Conservation (phyloP, 2,113 vertebrate genomes). For the Colius striatus region DNA sequence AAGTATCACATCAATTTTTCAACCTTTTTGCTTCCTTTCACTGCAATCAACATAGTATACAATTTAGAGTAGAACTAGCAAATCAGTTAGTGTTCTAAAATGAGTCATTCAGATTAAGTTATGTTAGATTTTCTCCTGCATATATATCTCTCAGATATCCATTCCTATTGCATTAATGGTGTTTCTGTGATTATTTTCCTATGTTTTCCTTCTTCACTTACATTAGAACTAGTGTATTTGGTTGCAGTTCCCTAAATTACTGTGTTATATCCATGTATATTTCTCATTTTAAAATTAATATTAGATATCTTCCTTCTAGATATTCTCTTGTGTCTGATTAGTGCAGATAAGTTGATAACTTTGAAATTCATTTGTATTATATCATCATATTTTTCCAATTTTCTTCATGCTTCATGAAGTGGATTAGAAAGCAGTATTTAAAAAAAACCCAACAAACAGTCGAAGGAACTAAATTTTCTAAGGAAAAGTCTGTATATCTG, state of each 20-base stretch:
- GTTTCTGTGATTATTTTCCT: neutral
- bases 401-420: neutral
- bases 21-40: neutral
- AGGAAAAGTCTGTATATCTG: neutral
- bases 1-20: neutral
- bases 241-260: neutral
- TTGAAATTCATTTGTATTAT: neutral
- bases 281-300: neutral
- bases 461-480: neutral
- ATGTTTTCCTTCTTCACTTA: neutral
- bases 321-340: neutral
- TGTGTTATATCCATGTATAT: neutral
- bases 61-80: neutral
- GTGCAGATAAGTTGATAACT: neutral
- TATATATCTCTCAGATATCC: neutral
- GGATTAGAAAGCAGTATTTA: neutral
- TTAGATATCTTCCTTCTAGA: neutral
- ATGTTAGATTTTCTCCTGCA: neutral
- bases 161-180: neutral
- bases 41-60: neutral
- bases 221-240: neutral
- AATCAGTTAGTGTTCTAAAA: neutral
- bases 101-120: neutral
- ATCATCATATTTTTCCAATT: fast-evolving
- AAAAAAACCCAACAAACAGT: no score